Base-by-base conservation (phyloP, 2,113 vertebrate genomes). In the Cyanoliseus patagonus region DNA sequence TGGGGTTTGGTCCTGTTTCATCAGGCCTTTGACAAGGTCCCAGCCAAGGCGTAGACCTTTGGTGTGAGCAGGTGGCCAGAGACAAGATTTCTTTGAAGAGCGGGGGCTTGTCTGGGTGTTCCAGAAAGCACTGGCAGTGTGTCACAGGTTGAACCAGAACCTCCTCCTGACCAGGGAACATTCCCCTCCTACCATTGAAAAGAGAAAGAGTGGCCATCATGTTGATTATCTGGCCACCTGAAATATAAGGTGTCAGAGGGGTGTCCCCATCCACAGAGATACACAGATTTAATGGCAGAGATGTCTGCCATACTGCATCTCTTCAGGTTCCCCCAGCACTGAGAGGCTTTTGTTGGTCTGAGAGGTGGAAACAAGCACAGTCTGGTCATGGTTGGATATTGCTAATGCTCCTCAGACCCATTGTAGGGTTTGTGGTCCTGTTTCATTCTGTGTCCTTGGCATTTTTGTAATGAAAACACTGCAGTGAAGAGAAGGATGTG, bases 41-140 rank as follows among this genome's bases (percentile, higher is more conserved):
- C 30, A 35, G 68, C 30, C 62, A 13, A n/a, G 15, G 17, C 0
- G 0, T 59, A 49, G 35, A 30, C 13, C 10, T 7, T 4, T 1
- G 1, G 20, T 1, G 4, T 35, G 39, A 17, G 0, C 7, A 1
- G 0, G 14, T 42, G 44, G 17, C 6, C 44, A 11, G 19, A 75
- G 44, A 27, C 47, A 39, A 47, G 17, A 31, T 14, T 16, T 23
- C 25, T 63, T 12, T 0, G 7, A 27, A 67, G 37, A 84, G 28
- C 9, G 8, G 35, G 35, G 27, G 1, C 30, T 63, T 28, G 9
- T 39, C 24, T 25, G 25, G 9, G 17, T 10, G n/a, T 33, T 44
- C 24, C 4, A 11, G 37, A 53, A 76, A 30, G 39, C 22, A 22
- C 1, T n/a, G 22, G 9, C 5, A 12, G 7, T 33, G 24, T 15